Base-by-base conservation (phyloP, 2,113 vertebrate species). In the Callaeas wilsoni region DNA sequence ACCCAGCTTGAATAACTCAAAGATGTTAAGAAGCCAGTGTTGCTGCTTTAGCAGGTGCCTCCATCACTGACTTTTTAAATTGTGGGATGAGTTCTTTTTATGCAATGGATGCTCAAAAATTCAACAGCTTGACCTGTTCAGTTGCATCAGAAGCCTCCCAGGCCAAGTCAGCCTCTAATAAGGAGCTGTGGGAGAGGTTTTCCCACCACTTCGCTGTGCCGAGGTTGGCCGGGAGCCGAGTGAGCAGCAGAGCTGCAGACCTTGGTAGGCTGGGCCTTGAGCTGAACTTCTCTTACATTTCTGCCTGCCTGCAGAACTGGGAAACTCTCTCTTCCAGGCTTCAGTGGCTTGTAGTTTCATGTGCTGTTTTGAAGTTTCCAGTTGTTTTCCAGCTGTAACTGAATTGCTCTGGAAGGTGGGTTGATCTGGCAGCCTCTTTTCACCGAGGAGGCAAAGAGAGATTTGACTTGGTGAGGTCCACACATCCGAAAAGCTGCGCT, bases 161-260 rank as follows among this genome's bases (percentile, higher is more conserved):
- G 78, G 21, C 59, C 52, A 11, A 25, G 57, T 20, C 73, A 87
- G 64, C 42, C 50, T 50, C 33, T 18, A 9, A 32, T 2, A 6
- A 41, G 59, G 46, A 60, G 26, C 49, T 10, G 18, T 56, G 67
- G 57, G 39, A 77, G 81, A 74, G 37, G 23, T 41, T 90, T 67
- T 49, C 46, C 37, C 56, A 41, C 7, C 49, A 12, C 70, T 32
- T 46, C 0, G 0, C 46, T 37, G 26, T 56, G 53, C 52, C 64
- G 2, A 64, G 4, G 5, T n/a, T 71, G 52, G 56, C 57, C 42
- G 25, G 46, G 67, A 53, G 59, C 47, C 81, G 88, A 50, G 55
- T 3, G 57, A 69, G 35, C 49, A 18, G 2, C 0, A 6, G 11
- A 30, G 62, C 42, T 5, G 8, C 20, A 1, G 32, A 42, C 11